Conservation (phyloP, 2,113 vertebrate genomes). For the Aplodontia rufa region DNA sequence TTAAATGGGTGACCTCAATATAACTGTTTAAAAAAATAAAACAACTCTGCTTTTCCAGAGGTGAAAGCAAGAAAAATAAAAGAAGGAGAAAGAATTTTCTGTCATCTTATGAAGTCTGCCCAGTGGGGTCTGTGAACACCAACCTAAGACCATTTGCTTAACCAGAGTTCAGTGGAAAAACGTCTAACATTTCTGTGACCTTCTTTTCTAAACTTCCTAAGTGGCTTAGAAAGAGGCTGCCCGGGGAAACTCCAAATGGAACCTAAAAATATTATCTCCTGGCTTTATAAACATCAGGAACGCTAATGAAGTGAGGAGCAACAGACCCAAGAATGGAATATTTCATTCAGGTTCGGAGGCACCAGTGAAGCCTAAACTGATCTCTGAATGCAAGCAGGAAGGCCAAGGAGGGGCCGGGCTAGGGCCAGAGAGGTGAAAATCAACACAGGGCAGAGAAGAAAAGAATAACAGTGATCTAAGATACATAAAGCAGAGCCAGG, state of each 20-base stretch:
- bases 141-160: constrained; percentile 60
- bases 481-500: constrained; percentile 71
- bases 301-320: constrained; percentile 85
- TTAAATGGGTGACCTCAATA: background rate
- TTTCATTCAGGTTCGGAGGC: constrained; percentile 67
- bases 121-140: background rate
- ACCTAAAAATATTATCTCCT: constrained; percentile 89
- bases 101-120: background rate
- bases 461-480: constrained; percentile 54
- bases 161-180: constrained; percentile 64
- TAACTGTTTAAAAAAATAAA: background rate
- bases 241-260: constrained; percentile 86
- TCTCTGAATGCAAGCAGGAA: background rate
- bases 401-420: background rate
- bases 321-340: constrained; percentile 60
- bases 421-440: constrained; percentile 36
- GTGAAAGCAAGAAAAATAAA: constrained; percentile 32
- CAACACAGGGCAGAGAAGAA: background rate
- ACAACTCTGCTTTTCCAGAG: background rate
- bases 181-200: constrained; percentile 85
- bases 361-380: constrained; percentile 33
- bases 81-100: constrained; percentile 1
- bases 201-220: constrained; percentile 88
- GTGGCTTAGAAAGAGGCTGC: constrained; percentile 86
- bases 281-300: constrained; percentile 86